Percentiles rank a stretch among this genome's conserved stretches.
These are phyloP conservation scores for Choristoneura rosaceana DNA, from an alignment of 2,888 invertebrate species.

Conservation along the genomic window DNA sequence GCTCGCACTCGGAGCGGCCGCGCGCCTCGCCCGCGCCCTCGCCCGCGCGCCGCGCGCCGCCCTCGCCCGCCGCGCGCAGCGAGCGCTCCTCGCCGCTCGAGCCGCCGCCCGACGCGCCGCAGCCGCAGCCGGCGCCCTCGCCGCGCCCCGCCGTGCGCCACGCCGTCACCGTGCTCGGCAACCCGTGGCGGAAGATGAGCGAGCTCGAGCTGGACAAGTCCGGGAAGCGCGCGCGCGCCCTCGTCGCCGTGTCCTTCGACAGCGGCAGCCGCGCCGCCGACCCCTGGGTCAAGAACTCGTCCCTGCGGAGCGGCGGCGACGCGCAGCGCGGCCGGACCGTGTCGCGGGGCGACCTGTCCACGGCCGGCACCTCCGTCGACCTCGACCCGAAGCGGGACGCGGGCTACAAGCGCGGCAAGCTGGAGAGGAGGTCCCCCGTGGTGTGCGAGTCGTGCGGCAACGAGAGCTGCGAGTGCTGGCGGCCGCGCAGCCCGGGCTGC, in stretches of 20 bases:
- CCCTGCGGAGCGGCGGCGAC: constrained; percentile 23
- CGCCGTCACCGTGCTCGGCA: constrained; percentile 52
- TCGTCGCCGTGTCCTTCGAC: constrained; percentile 48
- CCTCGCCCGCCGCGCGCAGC: constrained; percentile 67
- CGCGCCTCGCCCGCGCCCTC: constrained; percentile 61
- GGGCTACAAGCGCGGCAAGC: constrained; percentile 58
- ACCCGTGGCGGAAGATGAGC: constrained; percentile 75
- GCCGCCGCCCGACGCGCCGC: neutral
- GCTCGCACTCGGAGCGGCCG: constrained; percentile 76
- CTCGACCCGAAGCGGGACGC: constrained; percentile 47
- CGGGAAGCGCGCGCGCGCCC: constrained; percentile 39
- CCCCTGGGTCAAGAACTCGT: constrained; percentile 56
- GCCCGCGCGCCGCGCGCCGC: constrained; percentile 66
- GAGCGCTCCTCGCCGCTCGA: constrained; percentile 51
- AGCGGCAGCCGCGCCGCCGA: constrained; percentile 50
- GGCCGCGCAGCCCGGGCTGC: constrained; percentile 50
- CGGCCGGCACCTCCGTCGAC: constrained; percentile 16
- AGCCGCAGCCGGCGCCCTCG: neutral
- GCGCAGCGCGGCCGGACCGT: constrained; percentile 34
- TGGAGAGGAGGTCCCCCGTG: constrained; percentile 62
- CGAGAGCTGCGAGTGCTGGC: constrained; percentile 64
- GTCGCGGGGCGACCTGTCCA: constrained; percentile 48
- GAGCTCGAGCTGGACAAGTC: constrained; percentile 57
- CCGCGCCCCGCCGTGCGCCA: constrained; percentile 49
- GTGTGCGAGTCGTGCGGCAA: constrained; percentile 64